Evolutionary conservation across 2,888 invertebrate genomes (phyloP).

Genomic region (Neocrepidodera transversa): DNA sequence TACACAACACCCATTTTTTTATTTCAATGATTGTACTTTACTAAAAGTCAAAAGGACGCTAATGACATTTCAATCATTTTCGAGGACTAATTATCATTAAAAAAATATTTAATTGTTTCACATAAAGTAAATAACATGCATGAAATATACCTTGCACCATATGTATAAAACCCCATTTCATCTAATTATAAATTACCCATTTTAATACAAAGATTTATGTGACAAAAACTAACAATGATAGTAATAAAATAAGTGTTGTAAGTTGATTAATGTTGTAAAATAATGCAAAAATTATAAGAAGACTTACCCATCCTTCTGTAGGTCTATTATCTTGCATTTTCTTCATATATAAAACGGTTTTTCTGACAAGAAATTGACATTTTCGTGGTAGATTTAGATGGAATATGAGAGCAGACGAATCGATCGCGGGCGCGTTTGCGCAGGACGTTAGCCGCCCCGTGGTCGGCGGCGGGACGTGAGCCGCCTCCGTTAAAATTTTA

Average conservation of each 20-base stretch:
- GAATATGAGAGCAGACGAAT: slow-evolving; percentile 20
- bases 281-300: slow-evolving; percentile 34
- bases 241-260: too few relatives aligned
- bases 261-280: too few relatives aligned
- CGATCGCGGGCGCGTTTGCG: slow-evolving; percentile 26
- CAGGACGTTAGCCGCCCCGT: slow-evolving; percentile 6
- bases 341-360: slow-evolving; percentile 52
- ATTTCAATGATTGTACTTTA: background rate
- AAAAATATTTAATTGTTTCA: too few relatives aligned
- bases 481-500: slow-evolving; percentile 17
- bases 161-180: too few relatives aligned
- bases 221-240: too few relatives aligned
- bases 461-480: background rate
- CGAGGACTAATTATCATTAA: too few relatives aligned
- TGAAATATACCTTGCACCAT: too few relatives aligned
- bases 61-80: background rate
- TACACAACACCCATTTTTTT: background rate
- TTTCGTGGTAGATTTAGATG: slow-evolving; percentile 49
- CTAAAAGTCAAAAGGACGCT: background rate
- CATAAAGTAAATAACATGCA: too few relatives aligned
- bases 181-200: too few relatives aligned
- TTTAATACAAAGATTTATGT: too few relatives aligned
- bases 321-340: slow-evolving; percentile 58
- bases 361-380: slow-evolving; percentile 58
- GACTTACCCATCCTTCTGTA: slow-evolving; percentile 52